phyloP scores from a whole-genome alignment of 2,888 invertebrate genomes.

The Drosophila testacea region DNA sequence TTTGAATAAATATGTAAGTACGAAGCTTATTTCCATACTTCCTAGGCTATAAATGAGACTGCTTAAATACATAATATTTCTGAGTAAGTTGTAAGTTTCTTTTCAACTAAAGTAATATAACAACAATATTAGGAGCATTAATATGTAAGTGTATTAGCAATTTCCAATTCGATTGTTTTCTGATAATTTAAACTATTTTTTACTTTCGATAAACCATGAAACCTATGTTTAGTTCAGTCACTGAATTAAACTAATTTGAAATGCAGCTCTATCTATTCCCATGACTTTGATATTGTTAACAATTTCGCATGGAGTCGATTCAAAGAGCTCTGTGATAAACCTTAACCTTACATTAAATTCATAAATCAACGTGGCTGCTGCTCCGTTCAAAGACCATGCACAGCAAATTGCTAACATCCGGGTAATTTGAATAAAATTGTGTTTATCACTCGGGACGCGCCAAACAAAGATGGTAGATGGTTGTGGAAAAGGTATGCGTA shows the following conservation, averaged over 20 bases:
- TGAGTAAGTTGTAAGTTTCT: background rate
- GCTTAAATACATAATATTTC: background rate
- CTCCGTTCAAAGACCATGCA: conserved; percentile 56
- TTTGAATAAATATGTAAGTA: background rate
- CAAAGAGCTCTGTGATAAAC: conserved; percentile 7
- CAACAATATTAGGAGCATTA: background rate
- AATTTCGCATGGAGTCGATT: conserved; percentile 29
- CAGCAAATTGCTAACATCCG: conserved; percentile 77
- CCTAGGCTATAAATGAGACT: background rate
- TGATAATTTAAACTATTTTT: background rate
- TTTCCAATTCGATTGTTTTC: no score
- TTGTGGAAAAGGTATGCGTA: background rate
- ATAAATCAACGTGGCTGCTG: conserved; percentile 67
- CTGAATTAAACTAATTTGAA: background rate
- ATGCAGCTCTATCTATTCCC: conserved; percentile 12
- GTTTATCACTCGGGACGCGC: conserved; percentile 52
- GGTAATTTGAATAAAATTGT: conserved; percentile 76
- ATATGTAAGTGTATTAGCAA: background rate
- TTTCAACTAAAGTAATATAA: background rate
- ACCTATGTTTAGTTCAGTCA: background rate
- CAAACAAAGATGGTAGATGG: conserved; percentile 8
- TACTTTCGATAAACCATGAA: background rate
- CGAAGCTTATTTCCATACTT: background rate
- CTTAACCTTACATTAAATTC: conserved; percentile 58
- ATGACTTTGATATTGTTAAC: conserved; percentile 16